These are phyloP conservation scores for Cheirogaleus medius DNA, from an alignment of 2,113 vertebrate species.

Conservation along the genomic window DNA sequence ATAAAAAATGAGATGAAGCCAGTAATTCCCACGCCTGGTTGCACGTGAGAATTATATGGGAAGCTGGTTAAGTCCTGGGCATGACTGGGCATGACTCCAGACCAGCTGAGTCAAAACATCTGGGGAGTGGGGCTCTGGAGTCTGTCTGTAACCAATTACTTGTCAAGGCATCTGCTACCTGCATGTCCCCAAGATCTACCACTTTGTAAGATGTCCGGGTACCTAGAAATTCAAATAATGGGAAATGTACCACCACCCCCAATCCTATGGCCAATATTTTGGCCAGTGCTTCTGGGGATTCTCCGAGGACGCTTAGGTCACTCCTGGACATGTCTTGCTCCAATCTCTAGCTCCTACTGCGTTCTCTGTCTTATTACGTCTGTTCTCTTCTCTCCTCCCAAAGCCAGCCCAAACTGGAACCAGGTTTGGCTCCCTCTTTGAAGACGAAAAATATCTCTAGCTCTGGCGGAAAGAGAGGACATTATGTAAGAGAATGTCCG, in stretches of 20 bases:
- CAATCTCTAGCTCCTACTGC: neutral
- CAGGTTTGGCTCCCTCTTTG: neutral
- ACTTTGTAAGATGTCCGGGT: neutral
- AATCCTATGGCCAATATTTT: neutral
- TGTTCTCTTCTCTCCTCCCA: neutral
- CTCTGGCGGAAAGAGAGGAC: neutral
- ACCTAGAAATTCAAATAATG: neutral
- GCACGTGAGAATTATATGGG: neutral
- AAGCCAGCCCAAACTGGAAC: neutral
- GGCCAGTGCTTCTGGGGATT: neutral
- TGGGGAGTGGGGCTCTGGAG: neutral
- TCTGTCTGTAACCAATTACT: neutral
- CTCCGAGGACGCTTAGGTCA: neutral
- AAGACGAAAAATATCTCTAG: neutral
- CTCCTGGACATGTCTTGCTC: neutral
- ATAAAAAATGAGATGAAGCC: neutral
- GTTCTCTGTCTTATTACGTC: fast-evolving
- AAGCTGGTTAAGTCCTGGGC: neutral
- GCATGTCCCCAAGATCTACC: neutral
- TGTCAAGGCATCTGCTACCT: neutral
- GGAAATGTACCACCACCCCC: neutral
- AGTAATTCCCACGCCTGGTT: neutral
- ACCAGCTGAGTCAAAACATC: neutral
- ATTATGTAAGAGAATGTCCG: neutral
- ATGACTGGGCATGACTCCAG: neutral